These are phyloP conservation scores for Pomacea maculata DNA, from an alignment of 1,140 invertebrate genomes.

Conservation along the genomic window DNA sequence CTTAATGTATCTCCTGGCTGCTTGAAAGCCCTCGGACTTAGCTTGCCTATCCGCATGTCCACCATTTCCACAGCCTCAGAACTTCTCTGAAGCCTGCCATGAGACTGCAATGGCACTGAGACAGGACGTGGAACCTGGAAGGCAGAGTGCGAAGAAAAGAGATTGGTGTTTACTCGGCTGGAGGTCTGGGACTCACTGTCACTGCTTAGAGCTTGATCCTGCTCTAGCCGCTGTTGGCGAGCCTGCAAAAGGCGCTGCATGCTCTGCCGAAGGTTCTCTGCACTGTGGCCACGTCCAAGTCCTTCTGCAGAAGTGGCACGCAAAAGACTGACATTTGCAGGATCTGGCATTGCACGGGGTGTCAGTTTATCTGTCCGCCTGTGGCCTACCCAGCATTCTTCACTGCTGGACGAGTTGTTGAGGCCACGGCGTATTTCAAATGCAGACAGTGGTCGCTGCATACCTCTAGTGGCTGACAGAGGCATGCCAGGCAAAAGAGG, in stretches of 20 bases:
- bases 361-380: slow-evolving; percentile 41
- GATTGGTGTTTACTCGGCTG: background rate
- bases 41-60: slow-evolving; percentile 43
- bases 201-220: slow-evolving; percentile 40
- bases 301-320: slow-evolving; percentile 30
- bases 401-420: slow-evolving; percentile 43
- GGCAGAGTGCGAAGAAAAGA: slow-evolving; percentile 20
- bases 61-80: slow-evolving; percentile 28
- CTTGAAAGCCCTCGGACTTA: slow-evolving; percentile 53
- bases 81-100: slow-evolving; percentile 22
- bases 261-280: slow-evolving; percentile 52
- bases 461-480: slow-evolving; percentile 28
- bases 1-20: slow-evolving; percentile 27
- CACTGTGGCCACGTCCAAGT: slow-evolving; percentile 39
- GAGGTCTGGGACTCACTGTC: slow-evolving; percentile 52
- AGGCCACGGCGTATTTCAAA: slow-evolving; percentile 33
- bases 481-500: slow-evolving; percentile 34
- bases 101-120: slow-evolving; percentile 42
- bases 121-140: slow-evolving; percentile 40
- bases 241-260: slow-evolving; percentile 63
- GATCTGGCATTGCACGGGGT: slow-evolving; percentile 50
- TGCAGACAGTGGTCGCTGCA: slow-evolving; percentile 27
- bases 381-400: slow-evolving; percentile 37
- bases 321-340: slow-evolving; percentile 13
- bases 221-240: slow-evolving; percentile 39